Evolutionary conservation across 2,797 vertebrate genomes (phyloP).

Genomic region (Peromyscus melanophrys): DNA sequence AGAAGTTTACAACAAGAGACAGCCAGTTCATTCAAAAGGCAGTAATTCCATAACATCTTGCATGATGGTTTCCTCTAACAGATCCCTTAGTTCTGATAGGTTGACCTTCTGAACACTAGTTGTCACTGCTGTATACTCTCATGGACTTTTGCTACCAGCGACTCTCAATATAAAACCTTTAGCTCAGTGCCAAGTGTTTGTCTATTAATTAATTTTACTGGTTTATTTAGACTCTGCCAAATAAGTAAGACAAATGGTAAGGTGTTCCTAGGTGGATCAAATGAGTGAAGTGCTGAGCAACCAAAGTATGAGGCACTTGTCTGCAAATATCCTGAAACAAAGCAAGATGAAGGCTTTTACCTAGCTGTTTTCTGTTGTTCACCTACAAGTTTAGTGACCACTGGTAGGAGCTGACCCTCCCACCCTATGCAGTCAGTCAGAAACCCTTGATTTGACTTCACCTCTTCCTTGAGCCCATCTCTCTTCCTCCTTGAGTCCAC

Average conservation of each 20-base stretch:
- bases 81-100: too few species aligned
- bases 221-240: slow-evolving; percentile 9
- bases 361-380: not conserved
- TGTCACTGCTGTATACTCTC: too few species aligned
- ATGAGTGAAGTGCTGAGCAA: not conserved
- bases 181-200: not conserved
- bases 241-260: slow-evolving; percentile 11
- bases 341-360: not conserved
- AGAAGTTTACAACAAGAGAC: too few species aligned
- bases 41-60: too few species aligned
- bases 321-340: not conserved
- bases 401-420: not conserved
- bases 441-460: not conserved
- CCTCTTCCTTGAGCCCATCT: not conserved
- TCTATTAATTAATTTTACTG: not conserved
- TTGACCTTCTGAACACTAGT: too few species aligned
- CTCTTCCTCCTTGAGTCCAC: not conserved
- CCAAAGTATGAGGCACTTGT: not conserved
- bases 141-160: too few species aligned
- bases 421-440: not conserved
- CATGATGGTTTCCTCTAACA: too few species aligned
- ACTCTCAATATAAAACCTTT: not conserved
- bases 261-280: not conserved
- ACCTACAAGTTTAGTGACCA: not conserved
- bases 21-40: too few species aligned